Evolutionary conservation across 2,888 invertebrate genomes (phyloP), one percentile per base, ranked within the genome.

Genomic region (Xylocampa areola): DNA sequence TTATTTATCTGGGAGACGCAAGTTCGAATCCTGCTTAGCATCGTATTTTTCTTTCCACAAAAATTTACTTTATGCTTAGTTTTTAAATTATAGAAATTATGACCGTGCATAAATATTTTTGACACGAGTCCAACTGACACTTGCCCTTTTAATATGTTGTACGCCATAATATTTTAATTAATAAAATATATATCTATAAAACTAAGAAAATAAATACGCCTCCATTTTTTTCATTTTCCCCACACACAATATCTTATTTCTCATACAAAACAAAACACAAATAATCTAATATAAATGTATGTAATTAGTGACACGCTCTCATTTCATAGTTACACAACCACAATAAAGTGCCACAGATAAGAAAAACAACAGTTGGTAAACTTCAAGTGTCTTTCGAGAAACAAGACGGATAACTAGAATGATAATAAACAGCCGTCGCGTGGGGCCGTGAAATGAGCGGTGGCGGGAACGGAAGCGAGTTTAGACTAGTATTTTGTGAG

Each of bases 281-380:
- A 23, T 32, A 41, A 32, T 32, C 10, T 7, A n/a, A 8, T 13
- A 30, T 11, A 43, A 54, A 63, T 47, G 54, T 50, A 6, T 21
- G 25, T 29, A 49, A 66, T 66, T 66, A 68, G 50, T 47, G 47
- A 47, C 44, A 11, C 32, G 43, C 27, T 27, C 64, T 33, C 43
- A 13, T 54, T 43, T n/a, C 39, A 25, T 6, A 33, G 21, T 30
- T 8, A 53, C 51, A 25, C 23, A 37, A 14, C 4, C 35, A 35
- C 25, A 29, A 13, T 23, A 21, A 19, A 49, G 30, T 35, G 35
- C 33, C 27, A 37, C 41, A 32, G 49, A 61, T 47, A 58, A 51
- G 58, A 57, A 70, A 53, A 70, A 65, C 62, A 66, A 69, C 68
- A 67, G 66, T 67, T 58, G 66, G 43, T 21, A 51, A 52, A 37